These are phyloP conservation scores for Trichonephila clavipes DNA, from an alignment of 1,140 invertebrate genomes.

Conservation along the genomic window DNA sequence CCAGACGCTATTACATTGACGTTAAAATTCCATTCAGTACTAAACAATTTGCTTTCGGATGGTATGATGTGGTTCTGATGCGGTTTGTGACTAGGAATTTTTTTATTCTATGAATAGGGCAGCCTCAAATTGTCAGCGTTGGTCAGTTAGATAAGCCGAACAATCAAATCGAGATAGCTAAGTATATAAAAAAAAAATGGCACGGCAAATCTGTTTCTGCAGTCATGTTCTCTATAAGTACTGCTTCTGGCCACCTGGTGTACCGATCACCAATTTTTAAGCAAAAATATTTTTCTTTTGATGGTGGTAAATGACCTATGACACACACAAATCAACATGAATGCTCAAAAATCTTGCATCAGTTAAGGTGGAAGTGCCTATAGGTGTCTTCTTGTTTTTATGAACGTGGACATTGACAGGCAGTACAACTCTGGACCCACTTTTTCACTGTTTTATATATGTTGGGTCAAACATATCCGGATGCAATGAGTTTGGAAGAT, in stretches of 20 bases:
- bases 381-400: not conserved
- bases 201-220: conserved; percentile 79
- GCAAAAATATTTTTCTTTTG: not conserved
- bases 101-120: too few species aligned
- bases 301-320: conserved; percentile 81
- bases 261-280: conserved; percentile 79
- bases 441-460: not conserved
- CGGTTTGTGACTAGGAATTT: too few species aligned
- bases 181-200: conserved; percentile 78
- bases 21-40: too few species aligned
- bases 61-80: too few species aligned
- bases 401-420: not conserved
- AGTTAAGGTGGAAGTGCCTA: not conserved
- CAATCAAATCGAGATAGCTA: conserved; percentile 80
- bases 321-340: conserved; percentile 81
- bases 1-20: too few species aligned
- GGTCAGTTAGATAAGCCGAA: conserved; percentile 80
- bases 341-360: conserved; percentile 76
- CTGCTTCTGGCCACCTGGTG: conserved; percentile 81
- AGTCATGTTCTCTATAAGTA: conserved; percentile 80
- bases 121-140: conserved; percentile 81
- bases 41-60: not conserved
- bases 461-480: not conserved
- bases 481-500: not conserved
- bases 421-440: not conserved